Base-by-base conservation (phyloP, 2,888 invertebrate species). In the Campoplex capitator region DNA sequence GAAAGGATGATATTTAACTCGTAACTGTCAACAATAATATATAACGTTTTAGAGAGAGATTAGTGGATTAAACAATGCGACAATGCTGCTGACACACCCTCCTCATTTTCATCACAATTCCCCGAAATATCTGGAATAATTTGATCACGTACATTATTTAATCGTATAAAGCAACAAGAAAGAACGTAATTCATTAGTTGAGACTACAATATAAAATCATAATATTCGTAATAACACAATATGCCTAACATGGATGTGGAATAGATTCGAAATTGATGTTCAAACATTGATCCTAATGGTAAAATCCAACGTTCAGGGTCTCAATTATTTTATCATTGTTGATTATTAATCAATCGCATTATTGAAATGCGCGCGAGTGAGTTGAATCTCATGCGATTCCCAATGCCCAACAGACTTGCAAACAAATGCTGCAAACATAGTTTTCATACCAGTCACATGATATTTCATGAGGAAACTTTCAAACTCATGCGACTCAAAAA, bases 1-100 rank as follows among this genome's bases (percentile, higher is more conserved):
- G 77, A 73, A 85, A 58, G 71, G n/a, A 38, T 58, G 82, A 74
- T 35, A 62, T 82, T 82, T 70, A 80, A 76, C 65, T 45, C 35
- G 65, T 35, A 76, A 67, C 54, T 67, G 76, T 67, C 76, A 81
- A 81, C 65, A 81, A 77, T 54, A 23, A 32, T 28, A 42, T 45
- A 11, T 2, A 67, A 32, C 76, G 45, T 38, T 65, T 77, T 81
- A 13, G 13, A 38, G 45, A 35, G 28, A 73, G 28, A 67, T 45
- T 73, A 45, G 23, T 42, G 35, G 51, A 84, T 18, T 42, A 42
- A 28, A 65, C 51, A n/a, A 65, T 68, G 48, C 28, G 11, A 70
- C 70, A 80, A 71, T 54, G 76, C 67, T 38, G 35, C 45, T 38
- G 58, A 48, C 35, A 62, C 32, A 18, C 11, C 13, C 45, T 32